A percentile compares a stretch with the other conserved stretches of the same genome.
Conservation (phyloP, 1,140 invertebrate genomes). For the Trichomalopsis sarcophagae region DNA sequence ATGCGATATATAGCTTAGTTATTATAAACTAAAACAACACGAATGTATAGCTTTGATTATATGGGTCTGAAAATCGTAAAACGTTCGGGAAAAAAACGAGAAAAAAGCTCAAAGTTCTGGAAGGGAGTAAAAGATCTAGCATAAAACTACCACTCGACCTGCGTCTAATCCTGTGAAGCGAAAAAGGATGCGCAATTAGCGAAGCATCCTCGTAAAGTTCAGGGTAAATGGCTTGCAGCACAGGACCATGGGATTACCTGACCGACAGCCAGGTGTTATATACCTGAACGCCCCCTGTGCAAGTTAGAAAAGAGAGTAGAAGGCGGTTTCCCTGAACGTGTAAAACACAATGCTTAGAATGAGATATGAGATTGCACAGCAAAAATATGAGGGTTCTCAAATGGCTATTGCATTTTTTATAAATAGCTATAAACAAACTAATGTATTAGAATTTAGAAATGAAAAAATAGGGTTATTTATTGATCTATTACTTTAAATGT, state of each 20-base stretch:
- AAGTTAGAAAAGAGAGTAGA: background rate
- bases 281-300: background rate
- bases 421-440: background rate
- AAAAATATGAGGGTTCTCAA: background rate
- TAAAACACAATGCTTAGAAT: background rate
- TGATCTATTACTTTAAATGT: too few species aligned
- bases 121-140: background rate
- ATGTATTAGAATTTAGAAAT: too few species aligned
- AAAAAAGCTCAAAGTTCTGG: background rate
- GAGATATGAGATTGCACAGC: background rate
- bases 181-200: conserved; percentile 30
- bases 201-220: conserved; percentile 25
- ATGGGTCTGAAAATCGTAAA: background rate
- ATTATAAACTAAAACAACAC: too few species aligned
- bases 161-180: background rate
- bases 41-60: too few species aligned
- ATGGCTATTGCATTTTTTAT: background rate
- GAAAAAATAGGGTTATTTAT: too few species aligned
- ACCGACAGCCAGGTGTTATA: background rate
- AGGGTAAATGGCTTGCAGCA: conserved; percentile 20
- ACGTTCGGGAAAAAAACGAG: background rate
- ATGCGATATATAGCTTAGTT: too few species aligned
- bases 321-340: background rate
- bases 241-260: conserved; percentile 12
- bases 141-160: background rate